Base-by-base conservation (phyloP, 2,888 invertebrate genomes). In the Pediacus dermestoides region DNA sequence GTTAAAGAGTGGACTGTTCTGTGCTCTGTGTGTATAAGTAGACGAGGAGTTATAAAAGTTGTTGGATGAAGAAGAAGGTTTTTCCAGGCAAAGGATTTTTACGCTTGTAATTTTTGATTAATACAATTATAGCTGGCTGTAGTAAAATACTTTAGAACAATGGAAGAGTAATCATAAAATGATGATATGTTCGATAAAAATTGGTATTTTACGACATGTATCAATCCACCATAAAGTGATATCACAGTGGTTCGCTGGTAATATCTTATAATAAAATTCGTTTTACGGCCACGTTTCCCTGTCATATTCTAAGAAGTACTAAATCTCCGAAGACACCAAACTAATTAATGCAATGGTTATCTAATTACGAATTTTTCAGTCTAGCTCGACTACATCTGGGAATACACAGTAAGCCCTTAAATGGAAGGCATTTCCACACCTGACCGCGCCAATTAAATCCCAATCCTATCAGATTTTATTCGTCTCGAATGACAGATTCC, bases 241-340 rank as follows among this genome's bases (percentile, higher is more conserved):
- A 47, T 44, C 46, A 39, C 39, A 36, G 37, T 33, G 39, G 39
- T 34, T 37, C 26, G 41, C 37, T 46, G 46, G 46, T 44, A 46
- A 46, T 46, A 46, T 43, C 42, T 25, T 37, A 43, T 46, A 44
- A 50, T 50, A 48, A 51, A 51, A 41, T 41, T 40, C 46, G 39
- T 33, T 50, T 40, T 37, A 50, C 34, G 42, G 33, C 30, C 11
- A 18, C 40, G 28, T 42, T 18, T 39, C 30, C 36, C 38, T 28
- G 30, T 40, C 37, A 33, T 36, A 28, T 50, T 47, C 50, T 23
- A 16, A 30, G 44, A 47, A 42, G 34, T 42, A 47, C 38, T 49
- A 52, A 52, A 52, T 49, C 48, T 45, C 42, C 32, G 31, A 48
- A 42, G 42, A 41, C 37, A 41, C 43, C 35, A 40, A 37, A 27